Conservation (phyloP, 2,113 vertebrate genomes). For the Anhinga rufa region DNA sequence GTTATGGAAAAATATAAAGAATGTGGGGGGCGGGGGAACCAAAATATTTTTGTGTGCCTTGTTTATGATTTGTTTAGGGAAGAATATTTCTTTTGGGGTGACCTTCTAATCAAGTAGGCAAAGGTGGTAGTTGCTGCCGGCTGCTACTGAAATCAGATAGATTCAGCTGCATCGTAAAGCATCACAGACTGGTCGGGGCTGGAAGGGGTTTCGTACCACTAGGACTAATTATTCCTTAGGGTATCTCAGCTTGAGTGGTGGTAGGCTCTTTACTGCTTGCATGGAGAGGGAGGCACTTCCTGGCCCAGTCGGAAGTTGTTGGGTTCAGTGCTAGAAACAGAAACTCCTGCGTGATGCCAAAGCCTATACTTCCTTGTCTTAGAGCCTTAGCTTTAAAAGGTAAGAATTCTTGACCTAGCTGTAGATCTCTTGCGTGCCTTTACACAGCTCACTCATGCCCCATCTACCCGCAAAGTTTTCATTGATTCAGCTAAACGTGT, state of each 20-base stretch:
- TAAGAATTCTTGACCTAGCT: neutral
- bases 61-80: neutral
- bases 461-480: neutral
- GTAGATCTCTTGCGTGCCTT: neutral
- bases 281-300: neutral
- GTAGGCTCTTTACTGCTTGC: neutral
- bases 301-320: neutral
- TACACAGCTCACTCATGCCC: neutral
- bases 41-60: neutral
- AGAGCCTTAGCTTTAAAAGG: neutral
- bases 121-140: neutral
- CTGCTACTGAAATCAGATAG: neutral
- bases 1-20: neutral
- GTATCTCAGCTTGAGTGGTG: neutral
- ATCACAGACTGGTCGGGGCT: too few species aligned
- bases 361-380: neutral
- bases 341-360: neutral
- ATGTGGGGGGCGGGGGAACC: accelerated
- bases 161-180: neutral
- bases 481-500: neutral
- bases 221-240: neutral
- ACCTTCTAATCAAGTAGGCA: neutral
- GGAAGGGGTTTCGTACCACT: neutral
- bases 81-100: neutral
- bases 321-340: neutral